Percentiles rank a stretch among this genome's conserved stretches.
phyloP scores from a whole-genome alignment of 2,113 vertebrate species.

The Epinephelus fuscoguttatus region DNA sequence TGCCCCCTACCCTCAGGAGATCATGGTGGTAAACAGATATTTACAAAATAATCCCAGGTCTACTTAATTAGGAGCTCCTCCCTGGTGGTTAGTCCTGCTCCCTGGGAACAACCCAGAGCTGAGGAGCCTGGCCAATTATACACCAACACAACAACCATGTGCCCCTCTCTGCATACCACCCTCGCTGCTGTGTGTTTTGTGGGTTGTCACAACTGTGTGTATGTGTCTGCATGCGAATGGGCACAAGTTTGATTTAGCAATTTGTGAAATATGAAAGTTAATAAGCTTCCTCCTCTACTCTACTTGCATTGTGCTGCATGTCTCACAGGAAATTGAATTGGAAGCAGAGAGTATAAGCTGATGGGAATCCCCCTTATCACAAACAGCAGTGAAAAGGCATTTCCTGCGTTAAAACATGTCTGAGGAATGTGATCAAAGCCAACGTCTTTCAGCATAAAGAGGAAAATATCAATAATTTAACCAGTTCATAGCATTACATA shows the following conservation, averaged over 20 bases:
- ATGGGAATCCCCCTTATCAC: constrained; percentile 65
- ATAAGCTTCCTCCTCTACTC: constrained; percentile 43
- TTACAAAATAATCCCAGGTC: constrained; percentile 87
- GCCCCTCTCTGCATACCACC: constrained; percentile 5
- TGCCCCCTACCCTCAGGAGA: constrained; percentile 45
- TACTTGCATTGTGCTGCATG: constrained; percentile 35
- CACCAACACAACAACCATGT: constrained; percentile 20
- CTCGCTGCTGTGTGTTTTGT: constrained; percentile 36
- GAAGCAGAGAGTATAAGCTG: constrained; percentile 35
- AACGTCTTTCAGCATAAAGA: background rate
- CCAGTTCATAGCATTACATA: background rate
- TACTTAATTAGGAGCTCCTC: constrained; percentile 82
- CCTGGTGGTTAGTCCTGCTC: constrained; percentile 62
- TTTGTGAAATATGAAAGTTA: constrained; percentile 33
- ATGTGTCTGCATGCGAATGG: background rate
- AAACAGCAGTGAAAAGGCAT: constrained; percentile 32
- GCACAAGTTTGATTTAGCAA: background rate
- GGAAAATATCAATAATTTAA: background rate
- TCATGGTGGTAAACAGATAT: constrained; percentile 83
- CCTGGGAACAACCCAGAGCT: constrained; percentile 63
- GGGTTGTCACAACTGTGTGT: background rate
- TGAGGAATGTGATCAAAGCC: constrained; percentile 35
- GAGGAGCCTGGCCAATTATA: constrained; percentile 72
- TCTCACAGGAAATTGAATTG: constrained; percentile 62
- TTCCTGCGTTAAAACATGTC: constrained; percentile 48